A percentile compares a stretch with the other conserved stretches of the same genome.
phyloP scores from a whole-genome alignment of 2,797 vertebrate species.

The Rhabdomys pumilio region DNA sequence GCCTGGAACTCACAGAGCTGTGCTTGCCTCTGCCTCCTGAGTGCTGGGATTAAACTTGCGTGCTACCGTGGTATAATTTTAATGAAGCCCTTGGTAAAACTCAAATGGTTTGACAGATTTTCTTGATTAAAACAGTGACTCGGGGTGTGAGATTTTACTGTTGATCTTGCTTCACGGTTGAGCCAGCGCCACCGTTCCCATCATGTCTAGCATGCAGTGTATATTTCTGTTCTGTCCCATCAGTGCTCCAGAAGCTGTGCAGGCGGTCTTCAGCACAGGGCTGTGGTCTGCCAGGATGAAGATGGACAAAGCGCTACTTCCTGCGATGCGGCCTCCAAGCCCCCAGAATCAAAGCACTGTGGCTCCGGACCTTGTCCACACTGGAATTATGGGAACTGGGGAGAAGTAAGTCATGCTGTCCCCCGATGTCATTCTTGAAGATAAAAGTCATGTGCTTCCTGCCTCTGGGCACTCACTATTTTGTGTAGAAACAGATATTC shows the following conservation, averaged over 20 bases:
- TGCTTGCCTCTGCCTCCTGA: not conserved
- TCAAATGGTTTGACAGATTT: not conserved
- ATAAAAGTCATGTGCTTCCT: not conserved
- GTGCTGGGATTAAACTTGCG: not conserved
- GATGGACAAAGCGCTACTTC: constrained; percentile 93
- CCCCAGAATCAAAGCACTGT: constrained; percentile 94
- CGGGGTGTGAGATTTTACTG: not conserved
- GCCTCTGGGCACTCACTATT: not conserved
- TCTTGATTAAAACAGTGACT: not conserved
- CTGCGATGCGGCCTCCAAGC: constrained; percentile 94
- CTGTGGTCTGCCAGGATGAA: constrained; percentile 97
- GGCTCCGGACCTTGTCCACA: constrained; percentile 96
- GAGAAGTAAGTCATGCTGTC: constrained; percentile 92
- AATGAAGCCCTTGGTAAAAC: not conserved
- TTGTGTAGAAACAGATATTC: not conserved
- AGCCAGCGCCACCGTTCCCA: not conserved
- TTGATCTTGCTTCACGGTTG: not conserved
- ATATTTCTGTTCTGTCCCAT: constrained; percentile 63
- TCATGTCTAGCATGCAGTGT: not conserved
- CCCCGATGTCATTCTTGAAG: not conserved
- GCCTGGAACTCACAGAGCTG: not conserved
- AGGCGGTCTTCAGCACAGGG: constrained; percentile 94
- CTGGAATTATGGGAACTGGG: constrained; percentile 97
- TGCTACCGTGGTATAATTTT: not conserved
- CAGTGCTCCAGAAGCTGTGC: constrained; percentile 98